A percentile compares a stretch with the other conserved stretches of the same genome.
Evolutionary conservation across 2,113 vertebrate genomes (phyloP).

Genomic region (Ranitomeya variabilis): DNA sequence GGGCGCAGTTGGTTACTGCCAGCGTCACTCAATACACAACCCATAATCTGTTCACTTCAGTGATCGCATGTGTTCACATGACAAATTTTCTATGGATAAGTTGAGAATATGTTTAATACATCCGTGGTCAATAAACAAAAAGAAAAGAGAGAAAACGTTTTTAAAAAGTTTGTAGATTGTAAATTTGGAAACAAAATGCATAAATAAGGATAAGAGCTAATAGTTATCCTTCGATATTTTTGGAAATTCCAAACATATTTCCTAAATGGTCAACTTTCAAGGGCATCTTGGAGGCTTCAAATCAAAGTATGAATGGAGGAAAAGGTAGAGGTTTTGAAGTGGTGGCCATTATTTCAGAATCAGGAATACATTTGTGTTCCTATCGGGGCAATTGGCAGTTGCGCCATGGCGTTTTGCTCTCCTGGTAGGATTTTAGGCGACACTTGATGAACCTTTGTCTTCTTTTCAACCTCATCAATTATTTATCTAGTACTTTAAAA

Average conservation of each 20-base stretch:
- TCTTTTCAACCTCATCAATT: no score
- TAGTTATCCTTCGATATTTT: neutral
- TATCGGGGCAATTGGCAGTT: no score
- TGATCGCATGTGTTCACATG: neutral
- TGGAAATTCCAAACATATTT: neutral
- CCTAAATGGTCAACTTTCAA: neutral
- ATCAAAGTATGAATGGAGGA: neutral
- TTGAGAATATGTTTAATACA: neutral
- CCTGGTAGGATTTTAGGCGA: no score
- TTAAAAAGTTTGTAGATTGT: neutral
- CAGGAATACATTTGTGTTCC: no score
- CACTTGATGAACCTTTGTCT: no score
- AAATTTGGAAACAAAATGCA: neutral
- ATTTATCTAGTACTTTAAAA: no score
- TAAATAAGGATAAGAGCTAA: neutral
- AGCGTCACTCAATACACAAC: conserved; percentile 1
- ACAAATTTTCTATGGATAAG: neutral
- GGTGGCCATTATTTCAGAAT: no score
- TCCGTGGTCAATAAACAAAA: neutral
- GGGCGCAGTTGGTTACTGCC: conserved; percentile 2
- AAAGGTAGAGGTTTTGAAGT: no score
- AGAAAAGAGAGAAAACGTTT: neutral
- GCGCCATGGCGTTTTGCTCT: no score
- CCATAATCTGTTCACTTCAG: conserved; percentile 27
- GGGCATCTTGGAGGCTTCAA: neutral